These are phyloP conservation scores for Miniopterus natalensis DNA, from an alignment of 2,113 vertebrate species.

Conservation along the genomic window DNA sequence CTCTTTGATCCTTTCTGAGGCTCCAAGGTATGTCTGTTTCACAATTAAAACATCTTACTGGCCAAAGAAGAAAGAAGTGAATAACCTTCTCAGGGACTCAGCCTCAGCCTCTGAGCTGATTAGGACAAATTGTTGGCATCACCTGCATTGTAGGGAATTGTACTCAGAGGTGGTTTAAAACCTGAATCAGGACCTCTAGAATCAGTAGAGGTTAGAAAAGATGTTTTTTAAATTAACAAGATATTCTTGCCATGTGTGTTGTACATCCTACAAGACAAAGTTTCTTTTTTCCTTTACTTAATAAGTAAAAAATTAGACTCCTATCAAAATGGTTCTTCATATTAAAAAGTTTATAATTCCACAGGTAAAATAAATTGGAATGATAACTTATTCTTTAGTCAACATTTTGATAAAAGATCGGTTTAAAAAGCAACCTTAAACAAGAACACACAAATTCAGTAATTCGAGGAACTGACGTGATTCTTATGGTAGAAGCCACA, in stretches of 20 bases:
- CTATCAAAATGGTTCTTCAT: neutral
- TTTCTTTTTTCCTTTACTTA: slow-evolving; percentile 53
- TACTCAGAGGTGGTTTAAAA: neutral
- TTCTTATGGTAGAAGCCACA: slow-evolving; percentile 6
- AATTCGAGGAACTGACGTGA: slow-evolving; percentile 19
- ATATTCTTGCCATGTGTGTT: neutral
- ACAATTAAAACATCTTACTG: neutral
- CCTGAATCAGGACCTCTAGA: neutral
- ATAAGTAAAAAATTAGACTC: slow-evolving; percentile 35
- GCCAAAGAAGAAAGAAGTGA: neutral
- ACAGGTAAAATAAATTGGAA: slow-evolving; percentile 39
- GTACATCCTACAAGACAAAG: neutral
- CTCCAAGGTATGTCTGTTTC: neutral
- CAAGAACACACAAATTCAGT: neutral
- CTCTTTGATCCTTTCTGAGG: neutral
- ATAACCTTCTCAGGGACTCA: neutral
- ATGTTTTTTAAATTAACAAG: neutral
- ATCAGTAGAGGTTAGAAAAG: neutral
- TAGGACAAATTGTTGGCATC: neutral
- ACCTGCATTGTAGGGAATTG: fast-evolving
- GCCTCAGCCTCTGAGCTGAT: neutral
- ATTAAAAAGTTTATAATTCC: slow-evolving; percentile 40
- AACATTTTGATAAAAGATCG: slow-evolving; percentile 14
- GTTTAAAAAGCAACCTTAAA: slow-evolving; percentile 29
- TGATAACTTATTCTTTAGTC: neutral